Base-by-base conservation (phyloP, 2,797 vertebrate species). In the Ibycter americanus region DNA sequence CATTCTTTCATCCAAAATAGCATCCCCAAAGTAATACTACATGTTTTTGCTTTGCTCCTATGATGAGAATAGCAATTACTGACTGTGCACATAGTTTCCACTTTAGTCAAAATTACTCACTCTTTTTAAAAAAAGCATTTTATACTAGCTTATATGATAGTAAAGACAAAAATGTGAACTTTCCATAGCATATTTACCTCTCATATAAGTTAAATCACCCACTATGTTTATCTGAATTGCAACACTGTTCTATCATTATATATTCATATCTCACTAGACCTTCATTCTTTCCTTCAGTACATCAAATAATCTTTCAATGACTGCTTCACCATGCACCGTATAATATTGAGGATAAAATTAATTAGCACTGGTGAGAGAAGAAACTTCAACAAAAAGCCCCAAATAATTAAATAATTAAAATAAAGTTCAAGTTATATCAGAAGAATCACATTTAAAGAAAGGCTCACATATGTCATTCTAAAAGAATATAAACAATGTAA, bases 1-100 rank as follows among this genome's bases (percentile, higher is more conserved):
- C 36, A 89, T 92, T 90, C 90, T 94, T 94, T 90, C 74, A 89
- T 73, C 52, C 90, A 92, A 95, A 97, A 94, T 59, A 94, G 70
- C 59, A 93, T 90, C 71, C 32, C 40, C 73, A 90, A 95, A 95
- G 73, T 90, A 89, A 91, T 44, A 40, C 54, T 72, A 81, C 55
- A 15, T 90, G 91, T 72, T 95, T 96, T 91, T 84, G 74, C 46
- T 90, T 71, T 61, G 58, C 73, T 91, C 40, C 82, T 90, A 61
- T 72, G 62, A 76, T 87, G 36, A 95, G 68, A 95, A 94, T 74
- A 85, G 62, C 42, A 76, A 83, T 83, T 83, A 86, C 62, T 71
- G 61, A 81, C 52, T 72, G 25, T 26, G 31, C 12, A 47, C 46
- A 74, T 42, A 72, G 32, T 72, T 95, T 88, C 77, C 51, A 90